Evolutionary conservation across 92 coral and sea anemone species (phyloP).

Genomic region (Pocillopora meandrina): DNA sequence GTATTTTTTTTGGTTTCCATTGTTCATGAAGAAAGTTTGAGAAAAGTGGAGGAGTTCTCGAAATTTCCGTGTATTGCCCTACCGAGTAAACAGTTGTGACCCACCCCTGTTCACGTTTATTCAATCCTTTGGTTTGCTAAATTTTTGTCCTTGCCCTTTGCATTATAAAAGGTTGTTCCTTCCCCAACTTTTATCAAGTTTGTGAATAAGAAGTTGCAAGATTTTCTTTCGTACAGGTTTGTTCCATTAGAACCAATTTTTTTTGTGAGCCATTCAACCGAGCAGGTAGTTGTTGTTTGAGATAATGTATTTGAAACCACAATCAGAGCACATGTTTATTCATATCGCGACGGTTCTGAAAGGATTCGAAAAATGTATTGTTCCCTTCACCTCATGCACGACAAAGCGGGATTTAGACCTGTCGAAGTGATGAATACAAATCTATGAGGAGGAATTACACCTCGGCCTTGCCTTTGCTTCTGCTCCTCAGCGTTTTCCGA

Average conservation of each 20-base stretch:
- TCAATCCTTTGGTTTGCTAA: no score
- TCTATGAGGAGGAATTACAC: constrained; percentile 43
- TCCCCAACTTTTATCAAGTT: neutral
- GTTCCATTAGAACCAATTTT: neutral
- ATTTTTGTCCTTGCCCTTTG: no score
- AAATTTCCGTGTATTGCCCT: no score
- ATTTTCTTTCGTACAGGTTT: neutral
- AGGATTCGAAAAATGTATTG: constrained; percentile 17
- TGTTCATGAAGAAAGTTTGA: neutral
- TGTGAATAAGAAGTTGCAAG: no score
- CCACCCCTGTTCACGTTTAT: no score
- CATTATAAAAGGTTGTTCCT: no score
- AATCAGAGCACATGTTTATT: constrained; percentile 58
- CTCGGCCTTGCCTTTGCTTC: neutral
- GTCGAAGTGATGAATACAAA: neutral
- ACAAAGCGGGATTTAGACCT: no score
- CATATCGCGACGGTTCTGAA: constrained; percentile 35
- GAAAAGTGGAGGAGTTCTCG: neutral
- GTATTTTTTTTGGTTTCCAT: neutral
- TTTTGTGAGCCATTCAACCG: constrained; percentile 5
- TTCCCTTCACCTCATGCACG: constrained; percentile 39
- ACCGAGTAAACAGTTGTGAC: no score
- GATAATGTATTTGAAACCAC: constrained; percentile 20
- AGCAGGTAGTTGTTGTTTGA: constrained; percentile 32
- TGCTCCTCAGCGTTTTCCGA: neutral